Conservation (phyloP, 2,113 vertebrate genomes). For the Piaya cayana region DNA sequence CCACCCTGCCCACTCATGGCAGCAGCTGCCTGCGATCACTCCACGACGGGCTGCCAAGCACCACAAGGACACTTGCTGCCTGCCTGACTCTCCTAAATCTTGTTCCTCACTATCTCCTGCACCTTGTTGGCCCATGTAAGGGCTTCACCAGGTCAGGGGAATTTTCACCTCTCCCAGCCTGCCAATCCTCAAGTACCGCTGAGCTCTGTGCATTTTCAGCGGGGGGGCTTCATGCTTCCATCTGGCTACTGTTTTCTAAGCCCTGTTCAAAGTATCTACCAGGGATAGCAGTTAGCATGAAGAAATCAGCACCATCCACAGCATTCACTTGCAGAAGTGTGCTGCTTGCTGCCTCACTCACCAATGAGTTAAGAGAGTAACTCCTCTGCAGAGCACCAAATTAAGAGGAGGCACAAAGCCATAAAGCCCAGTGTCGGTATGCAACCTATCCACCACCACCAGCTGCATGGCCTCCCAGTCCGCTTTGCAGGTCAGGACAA, state of each 20-base stretch:
- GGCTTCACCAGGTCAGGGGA: neutral
- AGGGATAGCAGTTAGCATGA: neutral
- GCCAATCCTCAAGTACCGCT: neutral
- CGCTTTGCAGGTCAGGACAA: neutral
- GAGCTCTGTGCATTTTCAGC: neutral
- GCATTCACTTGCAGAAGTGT: neutral
- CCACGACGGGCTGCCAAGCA: accelerated
- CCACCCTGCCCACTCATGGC: neutral
- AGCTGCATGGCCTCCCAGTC: neutral
- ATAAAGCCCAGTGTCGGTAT: neutral
- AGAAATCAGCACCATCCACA: neutral
- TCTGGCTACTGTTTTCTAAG: neutral
- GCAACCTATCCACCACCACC: neutral
- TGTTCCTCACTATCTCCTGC: neutral
- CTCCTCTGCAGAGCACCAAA: neutral
- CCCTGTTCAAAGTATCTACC: neutral
- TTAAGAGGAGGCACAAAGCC: neutral
- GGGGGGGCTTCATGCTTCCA: neutral
- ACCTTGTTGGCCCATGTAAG: neutral
- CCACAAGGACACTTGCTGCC: neutral
- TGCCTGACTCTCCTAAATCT: neutral
- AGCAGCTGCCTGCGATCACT: neutral
- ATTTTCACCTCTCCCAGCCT: neutral
- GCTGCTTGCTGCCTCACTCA: neutral
- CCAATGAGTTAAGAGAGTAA: neutral